phyloP scores from a whole-genome alignment of 2,113 vertebrate genomes.

The Egretta garzetta region DNA sequence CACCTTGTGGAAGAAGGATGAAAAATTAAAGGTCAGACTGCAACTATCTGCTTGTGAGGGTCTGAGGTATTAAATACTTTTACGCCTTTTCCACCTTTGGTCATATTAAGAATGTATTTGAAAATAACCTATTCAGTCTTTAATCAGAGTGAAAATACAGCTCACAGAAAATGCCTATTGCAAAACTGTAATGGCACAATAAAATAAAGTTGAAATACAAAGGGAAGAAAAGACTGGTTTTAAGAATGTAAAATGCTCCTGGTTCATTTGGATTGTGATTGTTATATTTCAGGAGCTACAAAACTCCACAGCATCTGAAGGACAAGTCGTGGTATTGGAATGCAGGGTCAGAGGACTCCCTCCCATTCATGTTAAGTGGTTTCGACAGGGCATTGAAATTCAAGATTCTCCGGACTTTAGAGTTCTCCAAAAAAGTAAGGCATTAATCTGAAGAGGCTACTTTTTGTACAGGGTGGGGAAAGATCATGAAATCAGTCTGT shows the following conservation, averaged over 20 bases:
- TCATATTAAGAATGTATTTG: background rate
- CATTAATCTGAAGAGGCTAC: background rate
- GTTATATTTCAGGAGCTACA: constrained; percentile 83
- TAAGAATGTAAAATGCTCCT: background rate
- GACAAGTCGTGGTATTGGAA: constrained; percentile 94
- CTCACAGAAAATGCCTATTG: background rate
- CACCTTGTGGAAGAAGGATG: background rate
- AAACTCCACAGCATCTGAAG: constrained; percentile 86
- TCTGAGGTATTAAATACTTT: background rate
- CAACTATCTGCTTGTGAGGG: background rate
- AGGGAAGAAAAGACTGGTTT: background rate
- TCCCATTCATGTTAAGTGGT: constrained; percentile 89
- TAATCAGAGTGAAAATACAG: background rate
- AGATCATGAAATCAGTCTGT: background rate
- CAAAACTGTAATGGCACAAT: background rate
- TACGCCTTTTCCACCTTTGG: background rate
- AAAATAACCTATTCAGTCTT: background rate
- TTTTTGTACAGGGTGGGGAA: background rate
- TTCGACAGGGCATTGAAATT: constrained; percentile 88
- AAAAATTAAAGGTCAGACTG: background rate
- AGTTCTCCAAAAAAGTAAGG: constrained; percentile 96
- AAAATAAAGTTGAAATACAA: background rate
- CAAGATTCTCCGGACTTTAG: constrained; percentile 97
- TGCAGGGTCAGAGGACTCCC: constrained; percentile 88
- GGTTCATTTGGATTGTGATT: background rate